Evolutionary conservation across 2,797 vertebrate genomes (phyloP).

Genomic region (Lateolabrax maculatus): DNA sequence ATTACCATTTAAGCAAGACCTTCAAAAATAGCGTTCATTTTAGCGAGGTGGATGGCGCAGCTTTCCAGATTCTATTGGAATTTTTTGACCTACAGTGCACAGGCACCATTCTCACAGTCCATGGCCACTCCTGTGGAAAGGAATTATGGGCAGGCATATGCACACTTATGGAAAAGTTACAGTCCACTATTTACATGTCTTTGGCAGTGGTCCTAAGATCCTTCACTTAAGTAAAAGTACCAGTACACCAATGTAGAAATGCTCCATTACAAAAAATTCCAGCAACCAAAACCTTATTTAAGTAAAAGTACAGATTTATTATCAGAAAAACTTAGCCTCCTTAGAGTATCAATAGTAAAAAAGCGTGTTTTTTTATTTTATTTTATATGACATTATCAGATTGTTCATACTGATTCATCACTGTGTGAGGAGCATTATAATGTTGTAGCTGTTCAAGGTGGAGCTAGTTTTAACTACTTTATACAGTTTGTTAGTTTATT

Average conservation of each 20-base stretch:
- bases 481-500: background rate
- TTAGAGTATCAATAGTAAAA: background rate
- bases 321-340: too few species aligned
- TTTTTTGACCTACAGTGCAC: background rate
- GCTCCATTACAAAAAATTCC: background rate
- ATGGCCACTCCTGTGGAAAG: background rate
- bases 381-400: background rate
- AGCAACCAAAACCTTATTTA: background rate
- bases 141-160: background rate
- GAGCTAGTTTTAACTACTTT: background rate
- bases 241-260: background rate
- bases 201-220: background rate
- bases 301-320: background rate
- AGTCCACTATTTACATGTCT: background rate
- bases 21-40: constrained; percentile 1
- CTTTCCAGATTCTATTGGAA: constrained; percentile 9
- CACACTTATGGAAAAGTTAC: background rate
- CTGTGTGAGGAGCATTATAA: too few species aligned
- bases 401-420: background rate
- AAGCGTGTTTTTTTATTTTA: background rate
- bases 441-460: background rate
- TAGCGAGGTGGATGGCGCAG: background rate
- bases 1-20: background rate
- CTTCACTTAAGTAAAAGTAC: background rate
- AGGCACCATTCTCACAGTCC: background rate